Conservation (phyloP, 2,888 invertebrate genomes). For the Campoletis raptor region DNA sequence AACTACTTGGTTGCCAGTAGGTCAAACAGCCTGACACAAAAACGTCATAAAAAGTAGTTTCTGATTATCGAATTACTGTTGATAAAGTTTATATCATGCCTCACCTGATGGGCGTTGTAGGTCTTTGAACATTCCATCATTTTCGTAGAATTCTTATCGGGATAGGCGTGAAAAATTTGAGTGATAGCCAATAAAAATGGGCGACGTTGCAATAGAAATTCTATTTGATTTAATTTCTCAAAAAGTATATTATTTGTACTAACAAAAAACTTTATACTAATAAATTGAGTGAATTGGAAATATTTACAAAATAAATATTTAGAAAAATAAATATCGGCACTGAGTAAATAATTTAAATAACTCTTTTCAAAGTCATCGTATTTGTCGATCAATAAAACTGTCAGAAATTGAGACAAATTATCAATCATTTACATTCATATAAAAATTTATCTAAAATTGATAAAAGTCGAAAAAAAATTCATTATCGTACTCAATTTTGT, state of each 20-base stretch:
- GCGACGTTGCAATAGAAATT: neutral
- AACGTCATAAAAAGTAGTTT: neutral
- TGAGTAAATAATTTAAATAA: neutral
- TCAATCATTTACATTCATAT: neutral
- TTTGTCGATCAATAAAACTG: neutral
- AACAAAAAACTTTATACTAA: neutral
- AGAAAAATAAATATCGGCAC: too few species aligned
- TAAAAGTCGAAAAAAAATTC: neutral
- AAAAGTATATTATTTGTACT: neutral
- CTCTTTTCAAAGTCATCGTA: neutral
- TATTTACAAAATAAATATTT: neutral
- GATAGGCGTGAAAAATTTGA: neutral
- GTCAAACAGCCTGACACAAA: neutral
- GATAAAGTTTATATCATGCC: neutral
- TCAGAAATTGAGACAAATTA: neutral
- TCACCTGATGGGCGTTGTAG: neutral
- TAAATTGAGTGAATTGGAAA: too few species aligned
- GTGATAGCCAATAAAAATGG: neutral
- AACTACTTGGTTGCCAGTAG: neutral
- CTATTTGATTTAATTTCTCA: neutral
- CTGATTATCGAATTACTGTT: neutral
- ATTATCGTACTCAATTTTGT: neutral
- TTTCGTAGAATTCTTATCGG: neutral
- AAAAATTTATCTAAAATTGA: neutral
- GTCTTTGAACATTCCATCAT: neutral